Percentiles rank a stretch among this genome's conserved stretches.
phyloP scores from a whole-genome alignment of 2,888 invertebrate genomes.

The Aromia moschata region DNA sequence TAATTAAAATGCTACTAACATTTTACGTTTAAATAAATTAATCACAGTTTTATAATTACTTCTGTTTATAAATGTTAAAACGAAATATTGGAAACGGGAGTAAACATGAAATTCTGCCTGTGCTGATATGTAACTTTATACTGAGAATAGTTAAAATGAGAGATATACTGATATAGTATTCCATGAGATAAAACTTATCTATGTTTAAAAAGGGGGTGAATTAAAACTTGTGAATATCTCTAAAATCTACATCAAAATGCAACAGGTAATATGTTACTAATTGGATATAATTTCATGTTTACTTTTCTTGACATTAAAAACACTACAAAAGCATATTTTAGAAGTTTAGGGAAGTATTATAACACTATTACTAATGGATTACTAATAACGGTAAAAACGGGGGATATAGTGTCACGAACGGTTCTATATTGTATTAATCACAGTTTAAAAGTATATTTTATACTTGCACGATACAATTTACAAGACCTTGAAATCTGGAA shows the following conservation, averaged over 20 bases:
- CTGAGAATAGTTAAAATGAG: background rate
- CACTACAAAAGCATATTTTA: constrained; percentile 16
- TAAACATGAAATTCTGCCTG: constrained; percentile 33
- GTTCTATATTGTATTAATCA: constrained; percentile 54
- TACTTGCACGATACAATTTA: constrained; percentile 39
- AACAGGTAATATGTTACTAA: background rate
- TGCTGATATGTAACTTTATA: constrained; percentile 18
- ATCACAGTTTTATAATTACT: constrained; percentile 37
- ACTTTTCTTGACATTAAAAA: constrained; percentile 17
- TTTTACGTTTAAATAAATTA: constrained; percentile 29
- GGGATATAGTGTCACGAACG: constrained; percentile 45
- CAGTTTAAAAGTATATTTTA: constrained; percentile 55
- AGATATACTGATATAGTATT: constrained; percentile 32
- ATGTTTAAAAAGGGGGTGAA: background rate
- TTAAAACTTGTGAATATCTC: background rate
- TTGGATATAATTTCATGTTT: constrained; percentile 32
- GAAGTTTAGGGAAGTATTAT: constrained; percentile 12
- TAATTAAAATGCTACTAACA: constrained; percentile 33
- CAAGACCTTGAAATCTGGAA: constrained; percentile 38
- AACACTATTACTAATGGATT: constrained; percentile 19
- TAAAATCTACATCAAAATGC: too few relatives aligned
- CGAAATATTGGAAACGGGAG: constrained; percentile 11
- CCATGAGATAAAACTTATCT: constrained; percentile 7
- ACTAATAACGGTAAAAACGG: constrained; percentile 29
- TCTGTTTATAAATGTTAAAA: constrained; percentile 19